phyloP scores from a whole-genome alignment of 2,888 invertebrate genomes.

The Mimachlamys varia region DNA sequence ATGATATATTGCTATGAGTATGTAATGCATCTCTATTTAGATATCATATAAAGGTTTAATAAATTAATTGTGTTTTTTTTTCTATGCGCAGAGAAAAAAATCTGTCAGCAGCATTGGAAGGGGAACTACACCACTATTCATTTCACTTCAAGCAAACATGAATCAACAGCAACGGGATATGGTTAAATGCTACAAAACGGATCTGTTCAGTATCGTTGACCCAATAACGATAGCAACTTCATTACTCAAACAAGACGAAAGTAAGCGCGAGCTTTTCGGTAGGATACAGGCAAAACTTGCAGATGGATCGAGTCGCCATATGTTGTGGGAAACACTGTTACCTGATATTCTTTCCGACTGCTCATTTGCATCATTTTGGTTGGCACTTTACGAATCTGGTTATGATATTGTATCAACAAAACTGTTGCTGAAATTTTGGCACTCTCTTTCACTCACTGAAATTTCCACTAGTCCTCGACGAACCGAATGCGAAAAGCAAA shows the following conservation, averaged over 20 bases:
- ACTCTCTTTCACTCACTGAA: background rate
- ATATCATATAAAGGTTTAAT: no score
- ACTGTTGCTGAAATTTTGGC: background rate
- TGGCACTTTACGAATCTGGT: background rate
- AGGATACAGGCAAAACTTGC: background rate
- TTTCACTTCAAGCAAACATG: no score
- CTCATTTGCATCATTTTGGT: background rate
- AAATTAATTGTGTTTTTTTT: no score
- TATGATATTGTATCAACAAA: background rate
- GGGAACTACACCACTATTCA: no score
- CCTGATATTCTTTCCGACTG: background rate
- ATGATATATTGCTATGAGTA: no score
- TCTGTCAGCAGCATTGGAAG: no score
- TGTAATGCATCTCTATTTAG: no score
- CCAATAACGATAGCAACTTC: background rate
- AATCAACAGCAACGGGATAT: no score
- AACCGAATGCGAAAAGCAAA: background rate
- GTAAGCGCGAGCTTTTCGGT: background rate
- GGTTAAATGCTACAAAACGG: no score
- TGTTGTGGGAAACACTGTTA: background rate
- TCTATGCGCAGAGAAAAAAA: no score
- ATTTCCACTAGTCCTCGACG: background rate
- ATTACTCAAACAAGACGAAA: background rate
- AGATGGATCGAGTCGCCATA: background rate
- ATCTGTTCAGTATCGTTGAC: background rate